phyloP scores from a whole-genome alignment of 2,797 vertebrate genomes.

The Sarcophilus harrisii region DNA sequence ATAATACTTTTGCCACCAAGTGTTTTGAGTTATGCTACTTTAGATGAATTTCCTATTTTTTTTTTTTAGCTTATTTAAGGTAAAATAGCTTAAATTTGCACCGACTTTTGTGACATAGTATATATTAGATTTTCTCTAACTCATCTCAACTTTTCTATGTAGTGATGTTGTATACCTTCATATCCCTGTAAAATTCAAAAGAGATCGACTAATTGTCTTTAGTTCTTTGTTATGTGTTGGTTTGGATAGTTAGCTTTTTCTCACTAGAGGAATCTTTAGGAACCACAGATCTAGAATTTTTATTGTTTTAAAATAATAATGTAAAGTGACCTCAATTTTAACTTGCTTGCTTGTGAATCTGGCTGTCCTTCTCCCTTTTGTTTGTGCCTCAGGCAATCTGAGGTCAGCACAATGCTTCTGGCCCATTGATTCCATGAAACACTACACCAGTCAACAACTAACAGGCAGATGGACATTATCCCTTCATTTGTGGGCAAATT shows the following conservation, averaged over 20 bases:
- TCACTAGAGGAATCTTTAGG: constrained; percentile 15
- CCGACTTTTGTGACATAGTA: not conserved
- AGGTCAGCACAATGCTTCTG: constrained; percentile 71
- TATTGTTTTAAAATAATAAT: constrained; percentile 19
- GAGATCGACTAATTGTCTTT: not conserved
- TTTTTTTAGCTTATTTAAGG: not conserved
- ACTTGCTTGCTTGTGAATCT: constrained; percentile 32
- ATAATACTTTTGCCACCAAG: not conserved
- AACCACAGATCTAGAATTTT: not conserved
- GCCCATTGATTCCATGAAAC: constrained; percentile 65
- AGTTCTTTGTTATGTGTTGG: not conserved
- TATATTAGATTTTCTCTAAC: not conserved
- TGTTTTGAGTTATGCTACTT: not conserved
- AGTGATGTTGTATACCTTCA: not conserved
- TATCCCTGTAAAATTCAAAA: constrained; percentile 11
- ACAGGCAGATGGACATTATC: not conserved
- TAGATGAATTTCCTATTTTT: not conserved
- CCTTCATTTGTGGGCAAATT: constrained; percentile 32
- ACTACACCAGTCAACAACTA: constrained; percentile 45
- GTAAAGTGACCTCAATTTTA: constrained; percentile 30
- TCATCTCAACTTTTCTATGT: not conserved
- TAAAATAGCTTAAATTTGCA: not conserved
- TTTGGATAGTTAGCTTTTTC: constrained; percentile 11
- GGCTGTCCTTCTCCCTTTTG: constrained; percentile 66
- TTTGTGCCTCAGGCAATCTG: constrained; percentile 62